Percentiles rank a stretch among this genome's conserved stretches.
These are phyloP conservation scores for Lytechinus variegatus DNA, from an alignment of 35 echinoderm and acorn worm species.

Conservation along the genomic window DNA sequence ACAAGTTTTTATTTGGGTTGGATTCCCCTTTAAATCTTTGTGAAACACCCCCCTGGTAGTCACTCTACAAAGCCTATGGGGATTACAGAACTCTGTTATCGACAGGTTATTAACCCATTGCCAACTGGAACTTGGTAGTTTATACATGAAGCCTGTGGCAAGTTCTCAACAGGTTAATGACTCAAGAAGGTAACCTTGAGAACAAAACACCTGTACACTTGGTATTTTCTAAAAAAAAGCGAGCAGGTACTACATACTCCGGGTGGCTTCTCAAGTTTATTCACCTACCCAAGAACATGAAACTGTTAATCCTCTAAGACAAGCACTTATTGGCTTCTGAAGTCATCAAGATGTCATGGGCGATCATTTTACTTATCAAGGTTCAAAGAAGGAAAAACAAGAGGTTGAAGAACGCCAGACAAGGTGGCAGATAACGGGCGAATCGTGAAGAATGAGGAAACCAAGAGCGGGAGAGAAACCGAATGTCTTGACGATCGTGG, in stretches of 20 bases:
- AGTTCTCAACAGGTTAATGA: too few relatives aligned
- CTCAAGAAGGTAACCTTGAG: background rate
- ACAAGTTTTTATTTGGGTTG: too few relatives aligned
- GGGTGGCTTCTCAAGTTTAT: background rate
- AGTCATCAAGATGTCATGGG: background rate
- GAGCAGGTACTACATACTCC: background rate
- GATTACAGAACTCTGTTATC: too few relatives aligned
- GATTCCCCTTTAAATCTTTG: too few relatives aligned
- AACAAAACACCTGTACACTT: background rate
- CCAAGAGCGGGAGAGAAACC: background rate
- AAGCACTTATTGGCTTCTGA: constrained; percentile 18
- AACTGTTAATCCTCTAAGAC: background rate
- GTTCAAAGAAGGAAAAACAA: background rate
- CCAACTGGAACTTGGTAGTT: too few relatives aligned
- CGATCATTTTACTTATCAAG: constrained; percentile 4
- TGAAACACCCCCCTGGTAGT: too few relatives aligned
- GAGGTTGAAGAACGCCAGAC: background rate
- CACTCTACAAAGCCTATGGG: too few relatives aligned
- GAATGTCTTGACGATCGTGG: background rate
- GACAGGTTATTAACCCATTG: too few relatives aligned
- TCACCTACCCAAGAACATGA: background rate
- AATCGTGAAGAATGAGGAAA: background rate
- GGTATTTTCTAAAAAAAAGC: background rate
- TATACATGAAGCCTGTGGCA: too few relatives aligned
- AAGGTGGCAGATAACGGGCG: background rate